Evolutionary conservation across 2,797 vertebrate species (phyloP).

Genomic region (Ataeniobius toweri): DNA sequence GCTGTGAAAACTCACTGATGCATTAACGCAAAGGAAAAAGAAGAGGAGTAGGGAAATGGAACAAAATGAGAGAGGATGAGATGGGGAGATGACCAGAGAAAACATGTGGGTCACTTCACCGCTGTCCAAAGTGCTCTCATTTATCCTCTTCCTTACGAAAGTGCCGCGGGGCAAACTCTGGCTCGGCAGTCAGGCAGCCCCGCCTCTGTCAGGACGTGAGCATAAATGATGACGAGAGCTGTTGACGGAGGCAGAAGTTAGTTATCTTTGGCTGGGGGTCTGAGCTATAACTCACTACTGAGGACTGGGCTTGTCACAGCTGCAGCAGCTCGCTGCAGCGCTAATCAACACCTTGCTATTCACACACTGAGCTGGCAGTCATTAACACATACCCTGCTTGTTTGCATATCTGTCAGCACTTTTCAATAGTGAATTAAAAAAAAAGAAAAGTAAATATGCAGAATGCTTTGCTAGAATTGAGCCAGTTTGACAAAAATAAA

Average conservation of each 20-base stretch:
- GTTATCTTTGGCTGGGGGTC: constrained; percentile 61
- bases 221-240: constrained; percentile 52
- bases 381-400: constrained; percentile 73
- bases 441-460: constrained; percentile 16
- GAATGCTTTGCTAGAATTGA: constrained; percentile 20
- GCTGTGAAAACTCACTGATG: constrained; percentile 86
- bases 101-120: constrained; percentile 73
- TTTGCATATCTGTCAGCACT: constrained; percentile 74
- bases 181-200: constrained; percentile 49
- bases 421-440: constrained; percentile 62
- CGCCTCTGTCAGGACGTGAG: constrained; percentile 61
- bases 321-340: constrained; percentile 55
- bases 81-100: constrained; percentile 69
- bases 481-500: constrained; percentile 24
- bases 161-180: constrained; percentile 59
- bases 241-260: constrained; percentile 61
- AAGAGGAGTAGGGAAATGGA: constrained; percentile 48
- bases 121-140: constrained; percentile 69
- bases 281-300: constrained; percentile 43
- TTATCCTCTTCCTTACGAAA: constrained; percentile 49
- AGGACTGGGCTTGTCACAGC: constrained; percentile 49
- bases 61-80: constrained; percentile 58
- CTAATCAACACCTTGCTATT: constrained; percentile 79
- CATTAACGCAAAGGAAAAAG: constrained; percentile 38
- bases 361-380: constrained; percentile 61